Evolutionary conservation across 2,888 invertebrate genomes (phyloP).

Genomic region (Andrena haemorrhoa): DNA sequence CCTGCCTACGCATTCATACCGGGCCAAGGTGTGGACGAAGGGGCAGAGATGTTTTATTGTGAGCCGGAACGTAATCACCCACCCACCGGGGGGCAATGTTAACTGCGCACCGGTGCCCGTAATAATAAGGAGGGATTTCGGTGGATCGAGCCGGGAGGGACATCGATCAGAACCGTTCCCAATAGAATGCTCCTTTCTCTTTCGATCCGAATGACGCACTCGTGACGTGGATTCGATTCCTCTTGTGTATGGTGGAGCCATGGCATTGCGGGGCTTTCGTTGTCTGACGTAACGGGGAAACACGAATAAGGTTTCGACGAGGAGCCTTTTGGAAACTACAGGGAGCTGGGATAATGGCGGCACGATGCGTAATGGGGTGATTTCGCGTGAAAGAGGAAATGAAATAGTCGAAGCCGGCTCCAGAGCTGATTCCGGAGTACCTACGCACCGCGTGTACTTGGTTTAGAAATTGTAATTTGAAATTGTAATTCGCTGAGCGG

Average conservation of each 20-base stretch:
- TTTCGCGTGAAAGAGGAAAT: no score
- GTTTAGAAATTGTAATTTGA: no score
- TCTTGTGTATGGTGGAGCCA: background rate
- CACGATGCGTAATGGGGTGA: no score
- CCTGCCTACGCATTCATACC: conserved; percentile 62
- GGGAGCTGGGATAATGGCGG: no score
- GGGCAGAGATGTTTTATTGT: conserved; percentile 25
- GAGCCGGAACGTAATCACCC: conserved; percentile 15
- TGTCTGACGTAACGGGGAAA: background rate
- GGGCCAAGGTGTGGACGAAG: conserved; percentile 23
- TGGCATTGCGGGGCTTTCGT: background rate
- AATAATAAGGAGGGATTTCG: conserved; percentile 27
- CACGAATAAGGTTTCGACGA: background rate
- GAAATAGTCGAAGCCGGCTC: no score
- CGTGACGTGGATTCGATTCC: background rate
- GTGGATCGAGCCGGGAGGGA: background rate
- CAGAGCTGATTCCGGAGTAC: no score
- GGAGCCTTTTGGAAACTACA: background rate
- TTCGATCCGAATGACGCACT: background rate
- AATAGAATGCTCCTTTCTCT: conserved; percentile 7
- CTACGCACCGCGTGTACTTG: no score
- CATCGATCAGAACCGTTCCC: conserved; percentile 23
- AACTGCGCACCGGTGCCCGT: conserved; percentile 8
- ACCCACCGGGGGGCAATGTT: background rate
- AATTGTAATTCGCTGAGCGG: no score